These are phyloP conservation scores for Sesia apiformis DNA, from an alignment of 2,888 invertebrate genomes.

Conservation along the genomic window DNA sequence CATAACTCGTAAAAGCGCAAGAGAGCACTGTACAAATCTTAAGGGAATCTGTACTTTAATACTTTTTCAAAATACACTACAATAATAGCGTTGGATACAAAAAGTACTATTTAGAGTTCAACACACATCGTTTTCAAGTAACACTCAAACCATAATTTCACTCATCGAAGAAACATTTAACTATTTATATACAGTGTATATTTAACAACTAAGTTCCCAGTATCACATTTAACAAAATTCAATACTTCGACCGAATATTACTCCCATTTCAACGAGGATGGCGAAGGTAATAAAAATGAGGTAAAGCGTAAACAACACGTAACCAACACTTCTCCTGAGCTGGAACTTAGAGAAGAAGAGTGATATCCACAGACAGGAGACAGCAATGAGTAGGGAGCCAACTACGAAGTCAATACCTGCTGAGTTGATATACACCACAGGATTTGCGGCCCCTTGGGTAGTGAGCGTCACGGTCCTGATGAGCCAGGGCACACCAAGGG, in stretches of 20 bases:
- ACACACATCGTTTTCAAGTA: neutral
- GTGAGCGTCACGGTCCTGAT: conserved; percentile 78
- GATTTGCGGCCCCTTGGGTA: conserved; percentile 50
- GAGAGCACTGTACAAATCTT: no score
- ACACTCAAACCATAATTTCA: neutral
- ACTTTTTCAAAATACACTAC: no score
- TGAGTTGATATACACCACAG: conserved; percentile 81
- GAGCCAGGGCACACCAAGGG: conserved; percentile 90
- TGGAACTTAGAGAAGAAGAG: conserved; percentile 81
- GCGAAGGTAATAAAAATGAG: conserved; percentile 82
- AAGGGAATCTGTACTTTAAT: no score
- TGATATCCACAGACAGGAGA: conserved; percentile 79
- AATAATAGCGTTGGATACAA: no score
- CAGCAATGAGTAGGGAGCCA: conserved; percentile 83
- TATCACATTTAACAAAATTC: conserved; percentile 10
- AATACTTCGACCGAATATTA: conserved; percentile 67
- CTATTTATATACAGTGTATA: neutral
- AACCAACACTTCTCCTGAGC: conserved; percentile 80
- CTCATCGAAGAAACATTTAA: no score
- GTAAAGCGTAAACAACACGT: conserved; percentile 79
- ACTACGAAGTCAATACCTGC: conserved; percentile 88
- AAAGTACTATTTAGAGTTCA: no score
- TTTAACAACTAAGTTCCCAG: neutral
- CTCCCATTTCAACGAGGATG: conserved; percentile 84
- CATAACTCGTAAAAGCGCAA: no score